A percentile compares a stretch with the other conserved stretches of the same genome.
Conservation (phyloP, 2,113 vertebrate genomes). For the Himantopus leucocephalus region DNA sequence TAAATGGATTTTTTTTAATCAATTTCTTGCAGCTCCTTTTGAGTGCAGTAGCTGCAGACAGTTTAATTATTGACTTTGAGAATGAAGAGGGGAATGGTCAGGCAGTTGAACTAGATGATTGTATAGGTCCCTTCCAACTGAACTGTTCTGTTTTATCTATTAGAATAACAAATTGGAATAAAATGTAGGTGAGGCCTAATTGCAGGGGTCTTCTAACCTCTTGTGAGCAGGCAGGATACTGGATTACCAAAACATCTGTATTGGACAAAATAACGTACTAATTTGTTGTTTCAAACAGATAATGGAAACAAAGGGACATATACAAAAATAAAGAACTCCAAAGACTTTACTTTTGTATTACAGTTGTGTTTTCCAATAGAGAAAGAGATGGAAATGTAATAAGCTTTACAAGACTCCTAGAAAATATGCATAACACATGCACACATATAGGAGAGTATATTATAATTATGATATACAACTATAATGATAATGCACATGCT, state of each 20-base stretch:
- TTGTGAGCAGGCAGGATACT: neutral
- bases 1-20: accelerated
- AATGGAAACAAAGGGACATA: neutral
- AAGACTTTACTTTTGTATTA: neutral
- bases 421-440: neutral
- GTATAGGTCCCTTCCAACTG: neutral
- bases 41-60: neutral
- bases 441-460: neutral
- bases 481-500: neutral
- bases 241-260: neutral
- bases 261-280: neutral
- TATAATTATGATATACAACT: neutral
- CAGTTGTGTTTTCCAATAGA: neutral
- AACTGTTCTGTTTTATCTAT: neutral
- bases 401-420: neutral
- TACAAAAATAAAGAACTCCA: neutral
- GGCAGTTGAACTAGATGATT: neutral
- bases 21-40: neutral
- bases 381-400: neutral
- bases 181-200: neutral
- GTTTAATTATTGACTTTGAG: neutral
- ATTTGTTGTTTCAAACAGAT: neutral
- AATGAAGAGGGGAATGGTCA: neutral
- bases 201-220: neutral
- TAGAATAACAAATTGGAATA: neutral